Evolutionary conservation across 2,888 invertebrate species (phyloP), one percentile per base, ranked within the genome.

Genomic region (Encarsia formosa): DNA sequence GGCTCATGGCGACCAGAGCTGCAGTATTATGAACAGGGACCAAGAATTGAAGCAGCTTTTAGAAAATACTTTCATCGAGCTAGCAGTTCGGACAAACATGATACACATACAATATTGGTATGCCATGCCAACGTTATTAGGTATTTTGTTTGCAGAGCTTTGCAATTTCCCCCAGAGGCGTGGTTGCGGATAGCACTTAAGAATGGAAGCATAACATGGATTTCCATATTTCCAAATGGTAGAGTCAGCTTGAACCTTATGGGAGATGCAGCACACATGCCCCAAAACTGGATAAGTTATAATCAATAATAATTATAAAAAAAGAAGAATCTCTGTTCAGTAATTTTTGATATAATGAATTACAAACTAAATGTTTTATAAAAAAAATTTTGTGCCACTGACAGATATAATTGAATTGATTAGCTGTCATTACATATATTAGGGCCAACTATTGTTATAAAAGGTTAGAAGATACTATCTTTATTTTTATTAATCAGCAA

Each of bases 71-170:
- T 99, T 73, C 85, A 97, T 74, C 81, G 99, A 43, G 97, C 98
- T 3, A 80, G 85, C 35, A 82, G 87, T 0, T 78, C 79, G 0
- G 95, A 98, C 74, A 79, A 81, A 2, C 77, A 85, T 37, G 94
- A 96, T 71, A 82, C 86, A 0, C 92, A 89, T 71, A 95, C 96
- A 29, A 71, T 99, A 35, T 77, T 98, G 48, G 95, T 99, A 2
- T 98, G 98, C 63, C 99, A 99, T 74, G 97, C 92, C 4, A 99
- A 99, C 75, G 98, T 99, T 19, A 99, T 99, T 65, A 81, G 96
- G 38, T 98, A 92, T 75, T 91, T 91, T 69, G 85, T 91, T n/a
- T 92, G 92, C 76, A 93, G 98, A 70, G 96, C 95, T 0, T 78
- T 99, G 34, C 99, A 99, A 74, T 88, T 98, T 67, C 97, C 97